These are phyloP conservation scores for Drosophila leonis DNA, from an alignment of 2,888 invertebrate species.

Conservation along the genomic window DNA sequence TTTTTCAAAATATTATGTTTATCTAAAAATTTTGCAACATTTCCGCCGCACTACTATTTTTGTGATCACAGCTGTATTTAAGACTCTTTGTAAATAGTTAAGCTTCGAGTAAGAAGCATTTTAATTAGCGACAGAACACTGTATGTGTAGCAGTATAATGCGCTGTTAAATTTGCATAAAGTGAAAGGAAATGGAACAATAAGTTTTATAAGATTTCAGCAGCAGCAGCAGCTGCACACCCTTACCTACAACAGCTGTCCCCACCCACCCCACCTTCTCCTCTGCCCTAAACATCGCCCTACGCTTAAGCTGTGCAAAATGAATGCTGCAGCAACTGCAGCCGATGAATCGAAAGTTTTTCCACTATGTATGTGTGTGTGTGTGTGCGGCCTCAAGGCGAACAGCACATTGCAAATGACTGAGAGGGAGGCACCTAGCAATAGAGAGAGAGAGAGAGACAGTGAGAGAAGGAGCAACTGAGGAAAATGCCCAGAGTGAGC, in stretches of 20 bases:
- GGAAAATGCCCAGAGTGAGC: constrained; percentile 16
- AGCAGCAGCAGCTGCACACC: constrained; percentile 8
- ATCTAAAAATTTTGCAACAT: too few species aligned
- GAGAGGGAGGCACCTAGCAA: constrained; percentile 7
- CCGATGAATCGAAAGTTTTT: constrained; percentile 73
- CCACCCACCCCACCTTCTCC: not conserved
- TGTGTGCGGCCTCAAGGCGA: constrained; percentile 60
- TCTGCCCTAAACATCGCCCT: not conserved
- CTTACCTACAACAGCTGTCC: too few species aligned
- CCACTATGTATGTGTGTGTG: constrained; percentile 34
- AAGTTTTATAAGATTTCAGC: constrained; percentile 67
- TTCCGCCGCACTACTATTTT: too few species aligned
- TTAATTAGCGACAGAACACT: not conserved
- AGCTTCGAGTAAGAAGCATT: too few species aligned
- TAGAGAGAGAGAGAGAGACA: not conserved
- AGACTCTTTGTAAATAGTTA: too few species aligned
- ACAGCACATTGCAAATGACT: constrained; percentile 55
- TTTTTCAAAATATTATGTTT: too few species aligned
- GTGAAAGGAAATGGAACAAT: constrained; percentile 78
- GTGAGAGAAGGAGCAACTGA: not conserved
- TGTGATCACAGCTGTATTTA: too few species aligned
- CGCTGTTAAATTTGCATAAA: constrained; percentile 75
- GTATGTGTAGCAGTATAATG: constrained; percentile 51
- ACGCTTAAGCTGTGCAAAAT: constrained; percentile 16
- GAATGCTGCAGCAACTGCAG: constrained; percentile 28